phyloP scores from a whole-genome alignment of 2,113 vertebrate genomes.

The Amphiprion percula region DNA sequence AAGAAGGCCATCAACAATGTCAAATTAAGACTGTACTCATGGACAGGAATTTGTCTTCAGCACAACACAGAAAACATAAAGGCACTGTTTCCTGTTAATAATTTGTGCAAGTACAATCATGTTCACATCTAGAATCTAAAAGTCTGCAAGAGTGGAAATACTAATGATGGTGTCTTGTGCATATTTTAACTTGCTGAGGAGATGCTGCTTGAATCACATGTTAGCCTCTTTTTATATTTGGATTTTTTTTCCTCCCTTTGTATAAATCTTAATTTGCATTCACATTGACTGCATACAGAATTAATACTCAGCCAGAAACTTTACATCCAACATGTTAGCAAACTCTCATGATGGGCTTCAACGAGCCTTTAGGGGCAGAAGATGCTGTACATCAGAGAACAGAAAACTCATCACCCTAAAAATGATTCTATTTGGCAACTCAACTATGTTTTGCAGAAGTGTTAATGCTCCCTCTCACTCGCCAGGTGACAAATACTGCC shows the following conservation, averaged over 20 bases:
- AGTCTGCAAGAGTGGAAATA: no score
- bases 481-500: not conserved
- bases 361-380: not conserved
- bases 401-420: not conserved
- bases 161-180: no score
- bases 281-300: no score
- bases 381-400: not conserved
- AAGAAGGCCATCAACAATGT: not conserved
- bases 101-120: no score
- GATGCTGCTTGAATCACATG: no score
- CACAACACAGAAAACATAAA: not conserved
- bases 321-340: not conserved
- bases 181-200: no score
- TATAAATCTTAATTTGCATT: no score
- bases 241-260: no score
- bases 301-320: not conserved
- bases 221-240: no score
- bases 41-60: not conserved
- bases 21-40: not conserved
- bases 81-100: no score
- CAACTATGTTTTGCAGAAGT: not conserved
- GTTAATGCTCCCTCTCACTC: not conserved
- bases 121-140: no score
- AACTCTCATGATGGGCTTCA: not conserved
- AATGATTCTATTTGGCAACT: conserved; percentile 1